A percentile compares a stretch with the other conserved stretches of the same genome.
These are phyloP conservation scores for Argyrosomus regius DNA, from an alignment of 2,797 vertebrate species.

Conservation along the genomic window DNA sequence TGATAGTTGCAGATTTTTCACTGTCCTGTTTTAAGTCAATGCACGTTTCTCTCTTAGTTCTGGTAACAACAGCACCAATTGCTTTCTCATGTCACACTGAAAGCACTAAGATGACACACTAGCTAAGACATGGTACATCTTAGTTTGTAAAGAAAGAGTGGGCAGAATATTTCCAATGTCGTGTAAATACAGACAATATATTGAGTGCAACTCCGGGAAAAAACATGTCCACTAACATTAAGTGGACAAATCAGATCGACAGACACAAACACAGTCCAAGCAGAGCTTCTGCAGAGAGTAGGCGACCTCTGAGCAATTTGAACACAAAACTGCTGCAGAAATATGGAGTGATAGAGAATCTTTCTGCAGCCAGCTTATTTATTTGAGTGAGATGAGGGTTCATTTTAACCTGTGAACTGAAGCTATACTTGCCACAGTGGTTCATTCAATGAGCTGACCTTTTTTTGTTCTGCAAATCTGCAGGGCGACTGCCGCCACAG, in stretches of 20 bases:
- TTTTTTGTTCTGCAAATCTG: conserved; percentile 10
- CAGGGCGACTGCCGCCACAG: not conserved
- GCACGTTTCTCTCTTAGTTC: not conserved
- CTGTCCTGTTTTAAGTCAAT: no score
- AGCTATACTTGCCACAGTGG: not conserved
- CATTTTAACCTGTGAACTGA: not conserved
- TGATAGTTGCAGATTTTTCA: not conserved
- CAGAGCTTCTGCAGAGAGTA: not conserved
- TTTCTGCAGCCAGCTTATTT: not conserved
- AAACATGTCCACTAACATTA: not conserved
- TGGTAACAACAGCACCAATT: no score
- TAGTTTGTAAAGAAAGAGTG: not conserved
- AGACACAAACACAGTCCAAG: not conserved
- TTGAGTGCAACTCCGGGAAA: not conserved
- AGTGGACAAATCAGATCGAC: not conserved
- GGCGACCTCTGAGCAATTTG: not conserved
- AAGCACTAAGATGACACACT: not conserved
- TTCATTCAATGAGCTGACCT: not conserved
- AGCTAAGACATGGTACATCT: not conserved
- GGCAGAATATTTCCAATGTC: not conserved
- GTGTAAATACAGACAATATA: not conserved
- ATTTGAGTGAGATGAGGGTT: not conserved
- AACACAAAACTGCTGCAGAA: not conserved
- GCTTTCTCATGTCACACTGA: not conserved
- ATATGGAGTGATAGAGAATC: not conserved